These are phyloP conservation scores for Harpegnathos saltator DNA, from an alignment of 1,140 invertebrate species.

Conservation along the genomic window DNA sequence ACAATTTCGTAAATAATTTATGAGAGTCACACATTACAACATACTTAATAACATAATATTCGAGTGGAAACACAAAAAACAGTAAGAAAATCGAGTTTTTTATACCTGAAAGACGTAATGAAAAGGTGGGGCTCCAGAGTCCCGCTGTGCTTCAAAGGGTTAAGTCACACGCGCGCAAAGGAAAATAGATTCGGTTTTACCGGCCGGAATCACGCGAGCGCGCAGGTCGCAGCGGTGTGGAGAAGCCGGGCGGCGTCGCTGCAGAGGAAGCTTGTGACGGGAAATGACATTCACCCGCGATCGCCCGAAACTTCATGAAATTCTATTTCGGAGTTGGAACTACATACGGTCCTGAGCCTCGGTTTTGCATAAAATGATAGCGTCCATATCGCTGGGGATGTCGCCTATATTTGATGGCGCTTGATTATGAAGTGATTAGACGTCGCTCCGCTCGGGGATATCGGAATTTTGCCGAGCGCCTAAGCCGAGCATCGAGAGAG, in stretches of 20 bases:
- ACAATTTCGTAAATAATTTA: no score
- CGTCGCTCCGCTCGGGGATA: constrained; percentile 5
- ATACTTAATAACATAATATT: no score
- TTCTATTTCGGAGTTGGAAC: constrained; percentile 57
- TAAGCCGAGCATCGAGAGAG: not conserved
- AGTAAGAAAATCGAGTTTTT: no score
- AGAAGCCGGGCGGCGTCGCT: constrained; percentile 22
- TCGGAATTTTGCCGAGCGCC: not conserved
- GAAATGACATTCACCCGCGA: constrained; percentile 51
- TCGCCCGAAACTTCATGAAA: constrained; percentile 60
- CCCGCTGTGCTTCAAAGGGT: no score
- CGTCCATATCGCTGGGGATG: constrained; percentile 38
- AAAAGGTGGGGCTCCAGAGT: no score
- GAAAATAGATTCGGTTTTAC: constrained; percentile 41
- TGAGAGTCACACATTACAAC: no score
- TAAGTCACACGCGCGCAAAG: constrained; percentile 4
- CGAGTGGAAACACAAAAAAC: no score
- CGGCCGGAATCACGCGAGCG: constrained; percentile 55
- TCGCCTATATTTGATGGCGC: constrained; percentile 20
- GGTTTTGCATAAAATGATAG: constrained; percentile 59
- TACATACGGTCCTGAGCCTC: constrained; percentile 26
- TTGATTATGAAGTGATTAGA: constrained; percentile 40
- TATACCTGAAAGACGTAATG: no score
- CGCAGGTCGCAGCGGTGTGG: constrained; percentile 21
- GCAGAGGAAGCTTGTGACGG: constrained; percentile 33